Evolutionary conservation across 2,113 vertebrate genomes (phyloP), one percentile per base, ranked within the genome.

Genomic region (Stegostoma tigrinum): DNA sequence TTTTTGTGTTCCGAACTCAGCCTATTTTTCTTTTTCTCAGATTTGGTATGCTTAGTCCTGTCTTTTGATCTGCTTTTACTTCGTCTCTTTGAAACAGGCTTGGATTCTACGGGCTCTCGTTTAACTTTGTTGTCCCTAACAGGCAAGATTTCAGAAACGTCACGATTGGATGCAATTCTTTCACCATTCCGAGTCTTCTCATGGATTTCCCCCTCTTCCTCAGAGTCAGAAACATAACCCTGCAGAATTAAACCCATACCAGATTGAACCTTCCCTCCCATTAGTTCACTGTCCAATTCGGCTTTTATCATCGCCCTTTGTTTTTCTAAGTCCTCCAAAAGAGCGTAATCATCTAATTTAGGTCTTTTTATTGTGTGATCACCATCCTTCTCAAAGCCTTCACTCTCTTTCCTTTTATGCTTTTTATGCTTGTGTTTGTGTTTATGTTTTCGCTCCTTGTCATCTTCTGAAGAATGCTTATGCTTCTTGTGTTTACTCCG

Each of bases 401-500:
- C 95, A 67, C 96, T 96, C 96, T 98, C 99, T 97, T 99, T 99
- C 96, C 99, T 98, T 97, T 98, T 99, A 97, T 99, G 99, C 97
- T 99, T 99, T 97, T 99, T 99, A 96, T 98, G 99, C 97, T 99
- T 99, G 97, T 99, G 99, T 96, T 98, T 98, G 96, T 99, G 99
- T 97, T 98, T 99, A 96, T 99, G 99, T 96, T 99, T 99, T 96
- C 98, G 98, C 96, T 99, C 98, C 96, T 98, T 99, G 96, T 99
- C 98, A 83, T 99, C 99, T 45, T 99, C 99, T 67, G 98, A 98
- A 96, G 97, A 98, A 96, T 98, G 99, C 97, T 99, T 99, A 96
- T 99, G 99, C 96, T 99, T 99, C 98, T 99, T 99, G 97, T 99
- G 99, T 97, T 99, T 99, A 97, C 98, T 99, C 96, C 99, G 98